phyloP scores from a whole-genome alignment of 1,140 invertebrate genomes.

The Conopomorpha cramerella region DNA sequence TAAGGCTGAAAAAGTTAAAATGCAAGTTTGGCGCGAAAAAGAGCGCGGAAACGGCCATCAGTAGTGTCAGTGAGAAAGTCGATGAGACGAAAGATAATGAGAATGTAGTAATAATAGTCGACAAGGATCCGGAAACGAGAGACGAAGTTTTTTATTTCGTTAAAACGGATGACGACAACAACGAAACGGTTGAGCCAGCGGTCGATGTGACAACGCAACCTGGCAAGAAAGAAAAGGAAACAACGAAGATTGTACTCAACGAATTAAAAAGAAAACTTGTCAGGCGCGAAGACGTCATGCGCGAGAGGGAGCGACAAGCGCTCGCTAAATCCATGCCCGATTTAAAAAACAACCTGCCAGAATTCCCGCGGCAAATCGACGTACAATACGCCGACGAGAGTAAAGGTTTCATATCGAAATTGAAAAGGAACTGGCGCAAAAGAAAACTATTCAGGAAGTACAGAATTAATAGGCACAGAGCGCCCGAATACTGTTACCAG shows the following conservation, averaged over 20 bases:
- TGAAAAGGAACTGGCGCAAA: slow-evolving; percentile 8
- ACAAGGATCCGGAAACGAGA: slow-evolving; percentile 25
- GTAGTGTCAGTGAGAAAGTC: slow-evolving; percentile 11
- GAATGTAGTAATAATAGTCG: slow-evolving; percentile 28
- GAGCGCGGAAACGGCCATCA: slow-evolving; percentile 3
- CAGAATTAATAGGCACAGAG: no score
- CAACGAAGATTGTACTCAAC: slow-evolving; percentile 30
- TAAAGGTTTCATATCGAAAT: slow-evolving; percentile 30
- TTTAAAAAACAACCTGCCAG: slow-evolving; percentile 28
- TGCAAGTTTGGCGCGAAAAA: slow-evolving; percentile 14
- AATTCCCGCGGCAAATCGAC: slow-evolving; percentile 49
- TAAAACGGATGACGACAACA: slow-evolving; percentile 45
- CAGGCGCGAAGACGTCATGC: slow-evolving; percentile 50
- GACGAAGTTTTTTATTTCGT: slow-evolving; percentile 53
- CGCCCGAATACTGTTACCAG: no score
- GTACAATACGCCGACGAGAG: slow-evolving; percentile 22
- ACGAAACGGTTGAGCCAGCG: slow-evolving; percentile 12
- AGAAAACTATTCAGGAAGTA: slow-evolving; percentile 12
- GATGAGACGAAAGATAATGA: slow-evolving; percentile 9
- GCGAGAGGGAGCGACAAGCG: slow-evolving; percentile 47
- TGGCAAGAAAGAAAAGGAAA: slow-evolving; percentile 33
- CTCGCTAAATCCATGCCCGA: slow-evolving; percentile 51
- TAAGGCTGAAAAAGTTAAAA: slow-evolving; percentile 35
- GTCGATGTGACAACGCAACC: slow-evolving; percentile 35
- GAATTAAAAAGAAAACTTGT: slow-evolving; percentile 47